These are phyloP conservation scores for Neogale vison DNA, from an alignment of 2,113 vertebrate species.

Conservation along the genomic window DNA sequence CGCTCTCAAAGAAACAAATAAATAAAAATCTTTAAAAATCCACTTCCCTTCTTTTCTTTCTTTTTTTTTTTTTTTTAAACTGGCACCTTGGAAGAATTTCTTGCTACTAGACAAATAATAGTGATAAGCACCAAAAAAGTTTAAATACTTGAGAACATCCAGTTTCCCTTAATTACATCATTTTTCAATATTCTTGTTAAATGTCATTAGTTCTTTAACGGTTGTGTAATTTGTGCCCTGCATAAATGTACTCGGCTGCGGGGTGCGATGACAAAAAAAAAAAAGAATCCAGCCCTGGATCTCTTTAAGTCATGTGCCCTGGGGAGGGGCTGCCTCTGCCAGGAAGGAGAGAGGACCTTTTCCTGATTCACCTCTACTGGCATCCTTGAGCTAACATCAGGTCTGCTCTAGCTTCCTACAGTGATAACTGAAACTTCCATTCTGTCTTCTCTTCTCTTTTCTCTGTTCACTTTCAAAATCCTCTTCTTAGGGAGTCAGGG, in stretches of 20 bases:
- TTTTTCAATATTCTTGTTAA: not conserved
- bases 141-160: not conserved
- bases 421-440: not conserved
- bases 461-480: not conserved
- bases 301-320: not conserved
- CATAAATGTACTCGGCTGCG: not conserved
- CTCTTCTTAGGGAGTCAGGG: not conserved
- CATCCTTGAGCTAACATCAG: not conserved
- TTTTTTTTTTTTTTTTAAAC: not conserved
- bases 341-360: not conserved
- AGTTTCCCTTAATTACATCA: not conserved
- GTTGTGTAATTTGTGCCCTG: not conserved
- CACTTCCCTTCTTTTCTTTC: not conserved
- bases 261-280: not conserved
- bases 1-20: not conserved
- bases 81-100: not conserved
- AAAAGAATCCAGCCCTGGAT: not conserved
- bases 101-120: not conserved
- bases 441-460: not conserved
- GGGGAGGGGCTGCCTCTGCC: not conserved
- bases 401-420: not conserved
- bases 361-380: not conserved
- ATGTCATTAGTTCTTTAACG: not conserved
- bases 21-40: not conserved
- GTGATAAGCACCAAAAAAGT: not conserved